A percentile compares a stretch with the other conserved stretches of the same genome.
These are phyloP conservation scores for Arothron firmamentum DNA, from an alignment of 2,113 vertebrate species.

Conservation along the genomic window DNA sequence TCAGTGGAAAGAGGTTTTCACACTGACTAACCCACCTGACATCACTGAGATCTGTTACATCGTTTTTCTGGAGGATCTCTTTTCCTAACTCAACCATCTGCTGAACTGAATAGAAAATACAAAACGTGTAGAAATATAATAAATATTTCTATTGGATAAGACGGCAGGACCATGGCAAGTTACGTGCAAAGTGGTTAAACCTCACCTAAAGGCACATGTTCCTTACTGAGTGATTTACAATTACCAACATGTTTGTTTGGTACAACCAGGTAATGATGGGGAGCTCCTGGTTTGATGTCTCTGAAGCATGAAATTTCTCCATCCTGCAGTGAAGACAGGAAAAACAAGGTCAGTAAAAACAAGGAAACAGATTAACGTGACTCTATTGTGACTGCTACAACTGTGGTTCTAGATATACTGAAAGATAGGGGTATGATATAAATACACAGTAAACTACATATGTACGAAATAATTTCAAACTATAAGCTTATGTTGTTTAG, in stretches of 20 bases:
- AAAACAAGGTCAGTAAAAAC: background rate
- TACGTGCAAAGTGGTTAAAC: background rate
- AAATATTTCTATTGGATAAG: too few relatives aligned
- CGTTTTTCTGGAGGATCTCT: conserved; percentile 83
- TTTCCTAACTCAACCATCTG: conserved; percentile 86
- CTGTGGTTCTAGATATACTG: too few relatives aligned
- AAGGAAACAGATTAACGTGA: background rate
- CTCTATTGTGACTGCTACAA: background rate
- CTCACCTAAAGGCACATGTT: conserved; percentile 83
- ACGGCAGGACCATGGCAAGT: background rate
- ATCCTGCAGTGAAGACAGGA: conserved; percentile 68
- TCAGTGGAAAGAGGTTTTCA: background rate
- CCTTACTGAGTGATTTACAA: conserved; percentile 83
- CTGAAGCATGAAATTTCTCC: conserved; percentile 88
- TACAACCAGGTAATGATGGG: conserved; percentile 92
- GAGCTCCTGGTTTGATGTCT: conserved; percentile 87
- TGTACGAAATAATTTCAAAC: background rate
- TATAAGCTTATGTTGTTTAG: too few relatives aligned
- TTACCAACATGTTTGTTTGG: conserved; percentile 88
- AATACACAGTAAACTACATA: background rate
- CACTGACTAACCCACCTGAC: conserved; percentile 75
- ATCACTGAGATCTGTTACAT: conserved; percentile 82
- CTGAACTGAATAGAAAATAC: conserved; percentile 75
- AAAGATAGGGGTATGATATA: too few relatives aligned
- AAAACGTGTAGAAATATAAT: background rate